Conservation (phyloP, 2,113 vertebrate species). For the Bothrops jararaca region DNA sequence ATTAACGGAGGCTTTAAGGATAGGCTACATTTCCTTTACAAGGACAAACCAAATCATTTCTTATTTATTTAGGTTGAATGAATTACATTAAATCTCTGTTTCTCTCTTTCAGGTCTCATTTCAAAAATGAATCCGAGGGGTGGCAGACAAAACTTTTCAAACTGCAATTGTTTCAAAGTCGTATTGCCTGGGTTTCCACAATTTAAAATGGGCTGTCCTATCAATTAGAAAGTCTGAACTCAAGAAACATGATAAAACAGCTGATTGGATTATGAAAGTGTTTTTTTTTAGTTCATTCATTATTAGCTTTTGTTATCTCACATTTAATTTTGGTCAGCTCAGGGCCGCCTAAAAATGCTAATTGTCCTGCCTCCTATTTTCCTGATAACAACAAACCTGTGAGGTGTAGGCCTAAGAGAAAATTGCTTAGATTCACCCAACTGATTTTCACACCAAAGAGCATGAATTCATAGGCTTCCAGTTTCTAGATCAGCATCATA, state of each 20-base stretch:
- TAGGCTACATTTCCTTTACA: conserved; percentile 20
- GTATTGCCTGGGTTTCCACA: not conserved
- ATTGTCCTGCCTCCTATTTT: not conserved
- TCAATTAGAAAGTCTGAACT: not conserved
- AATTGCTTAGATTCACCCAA: not conserved
- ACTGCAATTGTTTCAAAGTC: not conserved
- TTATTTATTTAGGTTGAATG: conserved; percentile 9
- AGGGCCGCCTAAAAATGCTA: not conserved
- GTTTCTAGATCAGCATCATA: not conserved
- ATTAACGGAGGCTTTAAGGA: conserved; percentile 3
- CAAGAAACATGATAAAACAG: not conserved
- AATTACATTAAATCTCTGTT: conserved; percentile 22
- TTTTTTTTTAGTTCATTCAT: not conserved
- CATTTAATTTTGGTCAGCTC: not conserved
- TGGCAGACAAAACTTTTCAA: not conserved
- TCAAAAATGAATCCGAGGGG: not conserved
- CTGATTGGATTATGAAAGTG: not conserved
- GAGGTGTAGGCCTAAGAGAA: not conserved
- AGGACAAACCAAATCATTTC: not conserved
- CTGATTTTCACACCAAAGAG: not conserved
- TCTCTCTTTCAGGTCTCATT: not conserved
- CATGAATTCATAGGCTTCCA: not conserved
- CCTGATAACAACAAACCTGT: not conserved
- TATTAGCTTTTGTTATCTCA: not conserved
- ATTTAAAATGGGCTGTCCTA: not conserved